Base-by-base conservation (phyloP, 2,888 invertebrate genomes). In the Ametastegia equiseti region DNA sequence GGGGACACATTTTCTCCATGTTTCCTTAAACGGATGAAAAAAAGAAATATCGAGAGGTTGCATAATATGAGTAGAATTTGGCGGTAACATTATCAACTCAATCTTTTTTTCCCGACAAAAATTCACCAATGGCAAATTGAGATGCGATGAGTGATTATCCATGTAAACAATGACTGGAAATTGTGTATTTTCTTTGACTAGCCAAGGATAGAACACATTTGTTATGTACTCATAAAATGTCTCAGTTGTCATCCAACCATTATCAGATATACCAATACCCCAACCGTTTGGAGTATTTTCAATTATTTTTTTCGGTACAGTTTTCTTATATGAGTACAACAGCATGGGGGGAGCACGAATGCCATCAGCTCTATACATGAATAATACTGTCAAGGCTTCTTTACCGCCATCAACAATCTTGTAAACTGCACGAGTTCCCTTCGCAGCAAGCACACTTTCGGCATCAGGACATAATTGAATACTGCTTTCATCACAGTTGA, bases 401-500 rank as follows among this genome's bases (percentile, higher is more conserved):
- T 84, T 85, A 7, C 82, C 82, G 2, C 83, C 85, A n/a, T 83
- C 82, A 19, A 84, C 85, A 23, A 86, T 79, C 82, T 86, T 84
- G 79, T 87, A 87, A 0, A 87, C 84, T 77, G 84, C 80, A n/a
- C 57, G 67, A 30, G 79, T 19, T 30, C 80, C 83, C 81, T 82
- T 83, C 63, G 78, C 47, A 15, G 82, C 85, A 6, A 87, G 77
- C 73, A 87, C 86, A 71, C 84, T 84, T 36, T 84, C 83, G 23
- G 81, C 84, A 84, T 87, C 86, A 1, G 86, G 86, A 81, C 84
- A 83, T 27, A 88, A 78, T 6, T 79, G 60, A 78, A 87, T 84
- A 27, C 83, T 83, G n/a, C 84, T 85, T 81, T 88, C 86, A 80
- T 87, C 87, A 27, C 83, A 84, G 82, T 88, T 88, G 57, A 85